These are phyloP conservation scores for Agrochola lota DNA, from an alignment of 2,888 invertebrate genomes.

Conservation along the genomic window DNA sequence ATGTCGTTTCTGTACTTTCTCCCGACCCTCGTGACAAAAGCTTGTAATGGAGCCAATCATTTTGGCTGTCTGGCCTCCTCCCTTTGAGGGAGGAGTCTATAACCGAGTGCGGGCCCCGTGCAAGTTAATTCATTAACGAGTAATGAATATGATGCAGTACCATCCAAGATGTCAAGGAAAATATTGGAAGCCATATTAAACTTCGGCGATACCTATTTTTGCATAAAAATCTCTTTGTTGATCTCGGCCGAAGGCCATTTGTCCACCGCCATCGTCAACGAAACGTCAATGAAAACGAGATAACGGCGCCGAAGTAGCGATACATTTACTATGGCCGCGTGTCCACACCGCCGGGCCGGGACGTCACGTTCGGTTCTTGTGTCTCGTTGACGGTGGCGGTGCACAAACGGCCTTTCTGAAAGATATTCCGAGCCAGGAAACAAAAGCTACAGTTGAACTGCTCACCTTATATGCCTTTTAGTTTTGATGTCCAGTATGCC, in stretches of 20 bases:
- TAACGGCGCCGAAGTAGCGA: too few species aligned
- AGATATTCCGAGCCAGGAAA: neutral
- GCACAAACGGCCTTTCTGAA: neutral
- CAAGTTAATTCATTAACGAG: neutral
- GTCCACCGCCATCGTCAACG: too few species aligned
- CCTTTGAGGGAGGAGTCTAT: neutral
- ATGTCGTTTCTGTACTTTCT: neutral
- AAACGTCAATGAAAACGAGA: too few species aligned
- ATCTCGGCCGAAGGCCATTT: neutral
- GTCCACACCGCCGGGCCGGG: too few species aligned
- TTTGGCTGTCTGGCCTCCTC: neutral
- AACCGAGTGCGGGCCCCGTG: neutral
- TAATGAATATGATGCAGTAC: neutral
- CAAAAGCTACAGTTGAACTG: neutral
- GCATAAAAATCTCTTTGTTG: neutral
- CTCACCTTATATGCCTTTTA: constrained; percentile 95
- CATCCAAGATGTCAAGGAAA: neutral
- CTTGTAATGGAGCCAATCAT: neutral
- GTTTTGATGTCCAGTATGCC: constrained; percentile 97
- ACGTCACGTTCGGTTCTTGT: too few species aligned
- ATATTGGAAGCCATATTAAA: too few species aligned
- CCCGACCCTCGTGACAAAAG: neutral
- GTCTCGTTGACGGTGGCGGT: too few species aligned
- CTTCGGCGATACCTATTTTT: neutral
- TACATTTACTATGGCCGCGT: too few species aligned